Conservation (phyloP, 2,888 invertebrate genomes). For the Chaitophorus viminalis region DNA sequence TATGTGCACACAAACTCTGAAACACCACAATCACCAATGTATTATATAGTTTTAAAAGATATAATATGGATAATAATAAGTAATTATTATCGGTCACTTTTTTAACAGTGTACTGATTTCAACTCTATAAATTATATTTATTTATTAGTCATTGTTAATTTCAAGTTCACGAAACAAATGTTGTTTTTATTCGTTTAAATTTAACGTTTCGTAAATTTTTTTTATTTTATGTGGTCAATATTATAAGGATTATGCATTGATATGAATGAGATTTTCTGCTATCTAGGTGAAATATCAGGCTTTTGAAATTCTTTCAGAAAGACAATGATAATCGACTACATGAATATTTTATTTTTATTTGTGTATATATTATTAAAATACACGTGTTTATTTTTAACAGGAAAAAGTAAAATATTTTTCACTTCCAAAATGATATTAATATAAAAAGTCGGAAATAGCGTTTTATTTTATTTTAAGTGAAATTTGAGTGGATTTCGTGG, state of each 20-base stretch:
- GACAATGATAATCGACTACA: neutral
- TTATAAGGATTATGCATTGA: neutral
- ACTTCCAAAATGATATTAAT: neutral
- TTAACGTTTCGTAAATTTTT: neutral
- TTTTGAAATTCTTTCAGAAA: neutral
- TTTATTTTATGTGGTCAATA: neutral
- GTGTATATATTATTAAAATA: neutral
- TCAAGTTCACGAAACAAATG: neutral
- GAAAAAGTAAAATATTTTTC: neutral
- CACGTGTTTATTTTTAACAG: neutral
- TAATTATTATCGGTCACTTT: neutral
- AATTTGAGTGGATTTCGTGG: conserved; percentile 29
- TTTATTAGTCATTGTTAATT: neutral
- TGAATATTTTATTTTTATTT: neutral
- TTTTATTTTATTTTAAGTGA: conserved; percentile 16
- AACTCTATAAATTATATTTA: neutral
- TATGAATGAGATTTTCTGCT: neutral
- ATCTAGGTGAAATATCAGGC: neutral
- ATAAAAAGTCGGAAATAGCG: neutral
- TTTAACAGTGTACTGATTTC: too few relatives aligned
- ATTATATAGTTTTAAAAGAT: neutral
- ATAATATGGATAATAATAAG: neutral
- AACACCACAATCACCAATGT: neutral
- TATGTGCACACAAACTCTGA: neutral
- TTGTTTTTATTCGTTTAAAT: neutral